These are phyloP conservation scores for Protaetia brevitarsis DNA, from an alignment of 1,140 invertebrate genomes.

Conservation along the genomic window DNA sequence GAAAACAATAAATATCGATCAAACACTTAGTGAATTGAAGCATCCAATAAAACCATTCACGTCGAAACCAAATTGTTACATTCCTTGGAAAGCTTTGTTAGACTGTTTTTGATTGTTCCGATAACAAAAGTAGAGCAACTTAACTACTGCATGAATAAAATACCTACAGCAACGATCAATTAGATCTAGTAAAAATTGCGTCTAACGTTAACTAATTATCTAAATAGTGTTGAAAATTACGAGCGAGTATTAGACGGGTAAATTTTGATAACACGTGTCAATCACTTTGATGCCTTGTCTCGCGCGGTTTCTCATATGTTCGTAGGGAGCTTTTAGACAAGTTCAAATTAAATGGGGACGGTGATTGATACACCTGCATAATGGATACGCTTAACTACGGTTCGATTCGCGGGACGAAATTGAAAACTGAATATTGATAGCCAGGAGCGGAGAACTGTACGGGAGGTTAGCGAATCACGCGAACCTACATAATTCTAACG, in stretches of 20 bases:
- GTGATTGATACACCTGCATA: constrained; percentile 21
- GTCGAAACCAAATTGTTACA: too few relatives aligned
- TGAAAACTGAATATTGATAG: constrained; percentile 15
- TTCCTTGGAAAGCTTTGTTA: too few relatives aligned
- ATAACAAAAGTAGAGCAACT: too few relatives aligned
- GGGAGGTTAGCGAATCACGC: background rate
- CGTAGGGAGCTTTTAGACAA: background rate
- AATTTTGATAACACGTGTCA: background rate
- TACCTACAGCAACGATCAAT: too few relatives aligned
- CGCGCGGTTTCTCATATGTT: background rate
- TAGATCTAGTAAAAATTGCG: too few relatives aligned
- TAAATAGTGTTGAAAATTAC: background rate
- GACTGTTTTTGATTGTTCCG: too few relatives aligned
- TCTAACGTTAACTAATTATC: too few relatives aligned
- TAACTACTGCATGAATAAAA: too few relatives aligned
- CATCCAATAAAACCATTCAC: too few relatives aligned
- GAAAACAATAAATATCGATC: too few relatives aligned
- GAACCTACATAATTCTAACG: background rate
- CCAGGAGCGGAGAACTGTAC: background rate
- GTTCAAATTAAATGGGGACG: background rate
- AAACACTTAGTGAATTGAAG: too few relatives aligned
- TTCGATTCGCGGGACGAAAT: constrained; percentile 5
- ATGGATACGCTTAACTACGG: background rate
- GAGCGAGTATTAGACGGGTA: background rate
- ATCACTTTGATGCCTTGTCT: background rate